A percentile compares a stretch with the other conserved stretches of the same genome.
phyloP scores from a whole-genome alignment of 2,113 vertebrate species.

The Pelecanoides urinatrix region DNA sequence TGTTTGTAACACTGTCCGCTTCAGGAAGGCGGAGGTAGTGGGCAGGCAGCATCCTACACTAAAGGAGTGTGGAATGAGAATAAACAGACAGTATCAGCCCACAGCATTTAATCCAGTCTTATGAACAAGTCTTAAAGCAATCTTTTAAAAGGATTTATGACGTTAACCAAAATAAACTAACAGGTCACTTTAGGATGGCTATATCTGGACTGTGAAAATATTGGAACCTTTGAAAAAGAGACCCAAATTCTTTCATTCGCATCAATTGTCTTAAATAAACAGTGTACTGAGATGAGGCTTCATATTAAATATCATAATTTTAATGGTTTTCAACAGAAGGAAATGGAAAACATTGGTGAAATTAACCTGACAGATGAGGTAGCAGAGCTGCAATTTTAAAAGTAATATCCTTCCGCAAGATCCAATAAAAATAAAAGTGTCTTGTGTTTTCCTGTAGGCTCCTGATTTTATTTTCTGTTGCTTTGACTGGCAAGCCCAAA shows the following conservation, averaged over 20 bases:
- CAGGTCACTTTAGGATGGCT: neutral
- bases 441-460: slow-evolving; percentile 50
- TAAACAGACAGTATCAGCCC: neutral
- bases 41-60: neutral
- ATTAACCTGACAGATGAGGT: slow-evolving; percentile 57
- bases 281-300: slow-evolving; percentile 11
- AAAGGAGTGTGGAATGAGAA: neutral
- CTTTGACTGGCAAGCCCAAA: slow-evolving; percentile 55
- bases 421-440: slow-evolving; percentile 36
- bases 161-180: neutral
- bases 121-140: neutral
- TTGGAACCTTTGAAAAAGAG: neutral
- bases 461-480: slow-evolving; percentile 58
- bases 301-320: slow-evolving; percentile 2
- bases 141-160: neutral
- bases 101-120: neutral
- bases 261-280: slow-evolving; percentile 46
- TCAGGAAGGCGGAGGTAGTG: neutral
- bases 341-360: slow-evolving; percentile 50
- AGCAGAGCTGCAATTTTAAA: slow-evolving; percentile 19
- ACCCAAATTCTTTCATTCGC: neutral
- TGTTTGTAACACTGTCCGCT: rapidly evolving
- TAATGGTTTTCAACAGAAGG: slow-evolving; percentile 39
- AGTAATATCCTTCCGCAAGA: slow-evolving; percentile 22
- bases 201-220: neutral